Base-by-base conservation (phyloP, 2,797 vertebrate species). In the Lindbergichthys nudifrons region DNA sequence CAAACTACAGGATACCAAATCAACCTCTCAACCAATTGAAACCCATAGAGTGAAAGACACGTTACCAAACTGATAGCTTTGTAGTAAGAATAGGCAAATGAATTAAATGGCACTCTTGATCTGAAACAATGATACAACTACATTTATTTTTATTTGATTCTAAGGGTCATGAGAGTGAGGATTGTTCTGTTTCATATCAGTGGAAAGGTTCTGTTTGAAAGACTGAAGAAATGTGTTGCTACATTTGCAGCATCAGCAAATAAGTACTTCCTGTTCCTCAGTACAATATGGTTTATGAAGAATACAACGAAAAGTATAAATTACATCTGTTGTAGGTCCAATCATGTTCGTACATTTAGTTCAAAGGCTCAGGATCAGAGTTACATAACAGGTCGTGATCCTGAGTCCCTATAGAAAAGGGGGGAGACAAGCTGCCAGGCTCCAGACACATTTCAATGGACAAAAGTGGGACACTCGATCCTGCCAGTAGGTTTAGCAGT, bases 371-470 rank as follows among this genome's bases (percentile, higher is more conserved):
- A 53, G 30, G 43, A 66, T 47, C 56, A 57, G 32, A 60, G 64
- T 90, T 88, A 63, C 68, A 69, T 81, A 85, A 89, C 65, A 78
- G 66, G 59, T 57, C 68, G n/a, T 77, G 65, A 59, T 73, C 61
- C 48, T n/a, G 53, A 43, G 62, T 67, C 59, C 65, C 67, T 51
- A 72, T 8, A 36, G 32, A 36, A 36, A 9, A 36, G 32, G 5
- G 23, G 65, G 26, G 6, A 15, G 39, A 52, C 46, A 60, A 61
- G 65, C 62, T 36, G 57, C 74, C 65, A 56, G 73, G 16, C 66
- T 62, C 63, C 61, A 73, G 70, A 75, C 80, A 75, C 68, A 71
- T 80, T 83, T 76, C 78, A 74, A 58, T 48, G 73, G 68, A 76
- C 48, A 66, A 56, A 62, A 63, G 52, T n/a, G 52, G 36, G 62